Percentiles rank a stretch among this genome's conserved stretches.
These are phyloP conservation scores for Rhabditophanes sp. DNA, from an alignment of 2,888 invertebrate species.

Conservation along the genomic window DNA sequence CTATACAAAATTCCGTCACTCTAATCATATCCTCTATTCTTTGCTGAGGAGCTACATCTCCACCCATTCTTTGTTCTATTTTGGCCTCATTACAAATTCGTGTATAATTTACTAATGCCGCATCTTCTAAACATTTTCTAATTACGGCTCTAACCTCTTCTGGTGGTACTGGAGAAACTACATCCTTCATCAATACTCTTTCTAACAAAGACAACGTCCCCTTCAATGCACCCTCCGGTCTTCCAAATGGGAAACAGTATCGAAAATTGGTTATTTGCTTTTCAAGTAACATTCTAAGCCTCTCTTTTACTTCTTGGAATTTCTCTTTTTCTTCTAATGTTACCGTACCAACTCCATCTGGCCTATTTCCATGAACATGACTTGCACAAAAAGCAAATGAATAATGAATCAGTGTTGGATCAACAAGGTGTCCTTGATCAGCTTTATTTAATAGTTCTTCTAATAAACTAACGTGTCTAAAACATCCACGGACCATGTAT, in stretches of 20 bases:
- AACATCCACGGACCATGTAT: slow-evolving; percentile 82
- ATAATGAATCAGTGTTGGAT: slow-evolving; percentile 94
- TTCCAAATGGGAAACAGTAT: slow-evolving; percentile 93
- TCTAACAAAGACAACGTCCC: slow-evolving; percentile 86
- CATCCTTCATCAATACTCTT: slow-evolving; percentile 88
- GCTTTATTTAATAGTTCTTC: slow-evolving; percentile 72
- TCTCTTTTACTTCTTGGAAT: slow-evolving; percentile 89
- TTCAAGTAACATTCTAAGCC: slow-evolving; percentile 75
- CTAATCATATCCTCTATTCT: slow-evolving; percentile 80
- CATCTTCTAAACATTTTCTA: slow-evolving; percentile 88
- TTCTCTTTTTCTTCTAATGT: slow-evolving; percentile 79
- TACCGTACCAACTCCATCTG: slow-evolving; percentile 95
- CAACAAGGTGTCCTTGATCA: slow-evolving; percentile 74
- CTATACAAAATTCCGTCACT: slow-evolving; percentile 90
- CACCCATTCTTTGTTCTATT: slow-evolving; percentile 59
- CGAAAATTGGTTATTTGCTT: slow-evolving; percentile 97
- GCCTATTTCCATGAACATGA: slow-evolving; percentile 96
- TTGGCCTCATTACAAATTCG: slow-evolving; percentile 86
- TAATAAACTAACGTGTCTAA: slow-evolving; percentile 84
- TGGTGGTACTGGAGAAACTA: slow-evolving; percentile 83
- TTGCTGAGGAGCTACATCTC: slow-evolving; percentile 44
- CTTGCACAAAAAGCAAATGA: slow-evolving; percentile 98
- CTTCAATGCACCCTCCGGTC: slow-evolving; percentile 92
- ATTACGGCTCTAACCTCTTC: slow-evolving; percentile 88
- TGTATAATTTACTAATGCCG: slow-evolving; percentile 89